A percentile compares a stretch with the other conserved stretches of the same genome.
Conservation (phyloP, 2,888 invertebrate genomes). For the Apamea epomidion region DNA sequence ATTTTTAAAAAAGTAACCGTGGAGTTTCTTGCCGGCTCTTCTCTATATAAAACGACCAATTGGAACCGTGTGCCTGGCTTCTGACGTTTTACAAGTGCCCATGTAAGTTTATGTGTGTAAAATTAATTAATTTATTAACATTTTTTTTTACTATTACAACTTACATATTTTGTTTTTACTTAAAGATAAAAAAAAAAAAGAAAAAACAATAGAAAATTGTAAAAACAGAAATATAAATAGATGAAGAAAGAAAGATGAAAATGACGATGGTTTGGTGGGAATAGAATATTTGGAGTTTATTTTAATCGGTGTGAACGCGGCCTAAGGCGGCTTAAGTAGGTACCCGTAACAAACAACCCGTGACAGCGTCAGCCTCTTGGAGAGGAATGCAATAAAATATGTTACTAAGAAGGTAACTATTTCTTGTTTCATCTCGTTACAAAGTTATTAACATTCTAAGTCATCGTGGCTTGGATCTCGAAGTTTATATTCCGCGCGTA, state of each 20-base stretch:
- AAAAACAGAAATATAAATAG: too few species aligned
- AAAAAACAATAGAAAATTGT: too few species aligned
- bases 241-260: too few species aligned
- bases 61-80: neutral
- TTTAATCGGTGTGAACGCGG: neutral
- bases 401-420: neutral
- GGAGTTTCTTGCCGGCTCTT: too few species aligned
- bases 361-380: too few species aligned
- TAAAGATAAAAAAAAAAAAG: too few species aligned
- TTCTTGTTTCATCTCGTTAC: neutral
- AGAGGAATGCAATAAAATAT: conserved; percentile 6
- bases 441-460: neutral
- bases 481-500: neutral
- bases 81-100: neutral
- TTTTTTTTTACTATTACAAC: too few species aligned
- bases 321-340: neutral
- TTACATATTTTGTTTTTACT: too few species aligned
- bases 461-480: neutral
- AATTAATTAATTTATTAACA: too few species aligned
- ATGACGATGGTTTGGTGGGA: too few species aligned
- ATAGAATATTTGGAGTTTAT: neutral
- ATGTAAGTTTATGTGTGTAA: neutral
- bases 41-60: too few species aligned
- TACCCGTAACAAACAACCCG: neutral
- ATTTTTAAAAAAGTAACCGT: too few species aligned